These are phyloP conservation scores for Sebastiscus albofasciatus DNA, from an alignment of 2,797 vertebrate genomes.

Conservation along the genomic window DNA sequence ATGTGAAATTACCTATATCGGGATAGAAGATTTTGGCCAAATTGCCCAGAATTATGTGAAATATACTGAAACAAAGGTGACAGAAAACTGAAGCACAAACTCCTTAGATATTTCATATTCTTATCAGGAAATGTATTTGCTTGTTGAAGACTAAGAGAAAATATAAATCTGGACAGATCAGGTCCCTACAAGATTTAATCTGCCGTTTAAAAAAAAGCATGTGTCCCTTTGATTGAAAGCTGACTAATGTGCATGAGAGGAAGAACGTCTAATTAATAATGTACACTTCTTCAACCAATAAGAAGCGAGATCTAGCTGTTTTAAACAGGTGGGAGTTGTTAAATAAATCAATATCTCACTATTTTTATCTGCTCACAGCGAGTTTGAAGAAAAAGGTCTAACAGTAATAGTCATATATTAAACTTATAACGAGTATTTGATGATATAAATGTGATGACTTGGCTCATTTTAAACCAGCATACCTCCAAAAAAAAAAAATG, in stretches of 20 bases:
- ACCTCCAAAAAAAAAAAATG: background rate
- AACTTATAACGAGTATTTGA: background rate
- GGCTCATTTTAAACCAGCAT: constrained; percentile 2
- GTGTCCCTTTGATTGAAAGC: constrained; percentile 38
- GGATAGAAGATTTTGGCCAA: no score
- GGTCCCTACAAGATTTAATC: background rate
- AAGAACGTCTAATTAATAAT: constrained; percentile 59
- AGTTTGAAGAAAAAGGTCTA: background rate
- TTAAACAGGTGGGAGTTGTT: constrained; percentile 31
- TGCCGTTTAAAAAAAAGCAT: constrained; percentile 15
- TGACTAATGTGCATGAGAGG: constrained; percentile 36
- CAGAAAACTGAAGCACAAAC: background rate
- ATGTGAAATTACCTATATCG: no score
- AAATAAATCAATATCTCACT: constrained; percentile 54
- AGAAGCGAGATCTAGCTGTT: background rate
- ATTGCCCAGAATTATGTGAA: no score
- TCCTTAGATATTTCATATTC: background rate
- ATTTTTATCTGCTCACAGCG: constrained; percentile 17
- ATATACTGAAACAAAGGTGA: no score
- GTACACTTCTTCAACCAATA: constrained; percentile 18
- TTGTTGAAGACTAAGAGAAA: background rate
- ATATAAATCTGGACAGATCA: background rate
- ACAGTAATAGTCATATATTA: background rate
- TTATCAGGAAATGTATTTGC: background rate
- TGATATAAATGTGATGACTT: background rate